Percentiles rank a stretch among this genome's conserved stretches.
Evolutionary conservation across 2,888 invertebrate species (phyloP).

Genomic region (Xestoiulus laeticollis): DNA sequence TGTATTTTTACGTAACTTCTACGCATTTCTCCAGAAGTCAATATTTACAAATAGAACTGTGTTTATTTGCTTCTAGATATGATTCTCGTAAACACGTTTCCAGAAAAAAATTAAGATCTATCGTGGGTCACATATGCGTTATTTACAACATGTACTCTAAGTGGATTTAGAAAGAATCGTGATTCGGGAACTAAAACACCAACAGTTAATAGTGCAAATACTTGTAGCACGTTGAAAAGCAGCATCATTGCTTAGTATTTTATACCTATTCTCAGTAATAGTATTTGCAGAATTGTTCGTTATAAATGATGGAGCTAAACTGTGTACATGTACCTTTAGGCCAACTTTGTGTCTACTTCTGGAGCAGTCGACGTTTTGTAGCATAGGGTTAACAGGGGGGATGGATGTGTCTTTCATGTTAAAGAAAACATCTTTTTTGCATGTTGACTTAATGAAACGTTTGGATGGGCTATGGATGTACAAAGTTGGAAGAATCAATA

Average conservation of each 20-base stretch:
- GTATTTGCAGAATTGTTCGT: too few species aligned
- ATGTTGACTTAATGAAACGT: background rate
- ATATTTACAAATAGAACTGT: constrained; percentile 26
- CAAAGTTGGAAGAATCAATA: background rate
- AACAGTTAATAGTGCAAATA: too few species aligned
- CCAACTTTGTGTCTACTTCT: too few species aligned
- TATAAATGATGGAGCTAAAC: too few species aligned
- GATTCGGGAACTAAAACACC: background rate
- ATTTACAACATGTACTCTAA: background rate
- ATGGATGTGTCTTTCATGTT: too few species aligned
- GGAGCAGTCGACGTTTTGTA: too few species aligned
- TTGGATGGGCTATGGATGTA: background rate
- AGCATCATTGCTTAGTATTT: background rate
- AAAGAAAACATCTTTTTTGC: background rate
- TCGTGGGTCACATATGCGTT: background rate
- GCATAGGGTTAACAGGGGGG: too few species aligned
- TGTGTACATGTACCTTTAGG: too few species aligned
- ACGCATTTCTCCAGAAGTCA: background rate
- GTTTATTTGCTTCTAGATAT: constrained; percentile 12
- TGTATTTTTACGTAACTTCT: background rate
- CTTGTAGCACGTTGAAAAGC: too few species aligned
- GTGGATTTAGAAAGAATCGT: background rate
- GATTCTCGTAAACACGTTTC: background rate
- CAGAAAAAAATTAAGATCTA: background rate
- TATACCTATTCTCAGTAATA: background rate